These are phyloP conservation scores for Teinopalpus imperialis DNA, from an alignment of 2,888 invertebrate genomes.

Conservation along the genomic window DNA sequence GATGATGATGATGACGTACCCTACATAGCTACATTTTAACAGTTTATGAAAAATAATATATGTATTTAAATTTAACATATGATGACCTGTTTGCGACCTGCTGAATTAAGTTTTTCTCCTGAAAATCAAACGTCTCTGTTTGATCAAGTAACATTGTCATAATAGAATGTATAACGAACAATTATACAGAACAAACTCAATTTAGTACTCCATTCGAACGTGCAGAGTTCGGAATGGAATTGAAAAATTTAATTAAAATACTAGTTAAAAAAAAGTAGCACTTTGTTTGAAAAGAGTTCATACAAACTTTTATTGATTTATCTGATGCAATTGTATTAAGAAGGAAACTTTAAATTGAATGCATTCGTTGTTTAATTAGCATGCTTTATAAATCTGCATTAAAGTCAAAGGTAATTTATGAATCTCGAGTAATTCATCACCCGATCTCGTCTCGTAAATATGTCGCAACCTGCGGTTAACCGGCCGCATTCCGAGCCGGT, in stretches of 20 bases:
- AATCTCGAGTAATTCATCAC: too few relatives aligned
- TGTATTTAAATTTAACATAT: too few relatives aligned
- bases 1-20: too few relatives aligned
- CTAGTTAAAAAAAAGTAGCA: slow-evolving; percentile 18
- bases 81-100: too few relatives aligned
- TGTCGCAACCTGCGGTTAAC: too few relatives aligned
- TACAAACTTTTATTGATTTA: slow-evolving; percentile 9
- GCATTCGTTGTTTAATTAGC: background rate
- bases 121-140: background rate
- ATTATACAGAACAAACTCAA: slow-evolving; percentile 23
- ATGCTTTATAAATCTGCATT: too few relatives aligned
- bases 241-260: slow-evolving; percentile 14
- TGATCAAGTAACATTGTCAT: slow-evolving; percentile 9
- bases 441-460: too few relatives aligned
- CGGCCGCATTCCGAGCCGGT: too few relatives aligned
- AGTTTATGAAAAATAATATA: too few relatives aligned
- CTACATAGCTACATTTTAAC: too few relatives aligned
- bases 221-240: slow-evolving; percentile 11
- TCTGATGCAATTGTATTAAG: background rate
- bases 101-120: too few relatives aligned
- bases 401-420: too few relatives aligned
- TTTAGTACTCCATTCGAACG: slow-evolving; percentile 16
- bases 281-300: slow-evolving; percentile 15
- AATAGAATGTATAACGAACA: slow-evolving; percentile 19
- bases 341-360: background rate